Base-by-base conservation (phyloP, 1,140 invertebrate species). In the Chlorops oryzae region DNA sequence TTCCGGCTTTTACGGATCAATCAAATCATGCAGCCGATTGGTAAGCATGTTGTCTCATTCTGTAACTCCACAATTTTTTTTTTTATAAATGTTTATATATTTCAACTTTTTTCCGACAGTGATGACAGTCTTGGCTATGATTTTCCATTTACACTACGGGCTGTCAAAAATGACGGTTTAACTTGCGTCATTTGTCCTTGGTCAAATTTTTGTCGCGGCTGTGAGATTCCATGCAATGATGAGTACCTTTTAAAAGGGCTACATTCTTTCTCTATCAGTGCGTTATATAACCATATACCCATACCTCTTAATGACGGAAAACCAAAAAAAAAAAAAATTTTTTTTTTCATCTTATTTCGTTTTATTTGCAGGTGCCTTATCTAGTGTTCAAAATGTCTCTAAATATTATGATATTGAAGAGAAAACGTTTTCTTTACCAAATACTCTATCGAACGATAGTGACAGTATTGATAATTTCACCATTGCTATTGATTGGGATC, bases 101-200 rank as follows among this genome's bases (percentile, higher is more conserved):
- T 17, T 28, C 27, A 18, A 46, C 58, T 56, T 73, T 77, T 28
- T 74, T 52, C 15, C 27, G 76, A 27, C 74, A 90, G 90, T 77
- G 90, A 92, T 76, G 88, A 92, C 75, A 90, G 87, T 60, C 76
- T 92, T 34, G 87, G 88, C 23, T 91, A 92, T 72, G 88, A 89
- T 74, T 92, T 90, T 73, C 90, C 90, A 23, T 93, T 93, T 73
- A 84, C 84, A 39, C 74, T 92, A 60, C 83, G 88, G 54, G 80
- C 83, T 12, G 86, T 92, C 17, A 79, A 79, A 54, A 80, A 81
- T 55, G 76, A 78, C 47, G 88, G 86, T 5, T 77, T 82, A 50
- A 80, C 81, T 57, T 92, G 90, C 78, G 86, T 85, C 35, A 77
- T 80, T 62, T 92, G 90, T 72, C 85, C 85, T 4, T 92, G 88